Percentiles rank a stretch among this genome's conserved stretches.
Conservation (phyloP, 2,113 vertebrate species). For the Leptobrachium ailaonicum region DNA sequence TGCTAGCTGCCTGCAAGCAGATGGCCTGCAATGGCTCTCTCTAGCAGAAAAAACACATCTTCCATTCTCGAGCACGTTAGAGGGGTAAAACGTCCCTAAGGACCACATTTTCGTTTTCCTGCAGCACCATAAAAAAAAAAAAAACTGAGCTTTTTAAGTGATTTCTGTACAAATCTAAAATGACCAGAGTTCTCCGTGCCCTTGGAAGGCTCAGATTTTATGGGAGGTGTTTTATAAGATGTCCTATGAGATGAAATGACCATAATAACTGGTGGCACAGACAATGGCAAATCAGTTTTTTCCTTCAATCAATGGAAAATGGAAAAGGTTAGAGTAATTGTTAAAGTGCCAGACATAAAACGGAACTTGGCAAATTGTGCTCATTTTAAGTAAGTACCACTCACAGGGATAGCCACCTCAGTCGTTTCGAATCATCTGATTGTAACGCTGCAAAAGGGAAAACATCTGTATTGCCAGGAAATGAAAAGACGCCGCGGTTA, state of each 20-base stretch:
- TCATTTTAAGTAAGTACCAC: neutral
- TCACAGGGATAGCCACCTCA: neutral
- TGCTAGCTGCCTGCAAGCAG: slow-evolving; percentile 5
- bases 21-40: neutral
- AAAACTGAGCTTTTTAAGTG: slow-evolving; percentile 1
- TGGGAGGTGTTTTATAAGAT: neutral
- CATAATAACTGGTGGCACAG: neutral
- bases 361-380: neutral
- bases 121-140: neutral
- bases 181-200: neutral
- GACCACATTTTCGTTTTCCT: neutral
- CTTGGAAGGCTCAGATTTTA: neutral
- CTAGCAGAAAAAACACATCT: neutral
- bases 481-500: neutral
- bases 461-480: neutral
- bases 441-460: neutral
- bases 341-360: neutral
- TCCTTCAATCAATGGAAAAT: neutral
- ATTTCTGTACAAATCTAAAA: neutral
- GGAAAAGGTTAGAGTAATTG: neutral
- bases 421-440: neutral
- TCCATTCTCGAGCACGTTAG: neutral
- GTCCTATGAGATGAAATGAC: neutral
- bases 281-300: neutral
- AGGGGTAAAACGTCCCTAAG: slow-evolving; percentile 1